Percentiles rank a stretch among this genome's conserved stretches.
Conservation (phyloP, 2,113 vertebrate species). For the Castor canadensis region DNA sequence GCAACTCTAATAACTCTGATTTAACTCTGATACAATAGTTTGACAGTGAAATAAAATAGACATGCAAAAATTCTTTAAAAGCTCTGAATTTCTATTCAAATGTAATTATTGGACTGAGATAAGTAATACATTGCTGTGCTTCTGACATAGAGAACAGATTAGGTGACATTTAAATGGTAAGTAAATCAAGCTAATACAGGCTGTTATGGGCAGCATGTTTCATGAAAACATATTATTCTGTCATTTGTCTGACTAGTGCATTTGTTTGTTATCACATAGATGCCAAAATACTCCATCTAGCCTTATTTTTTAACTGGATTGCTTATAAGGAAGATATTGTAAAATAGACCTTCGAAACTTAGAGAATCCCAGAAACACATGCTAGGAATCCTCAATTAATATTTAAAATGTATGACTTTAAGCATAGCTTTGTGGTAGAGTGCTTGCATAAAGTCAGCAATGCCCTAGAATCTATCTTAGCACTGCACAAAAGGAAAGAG, state of each 20-base stretch:
- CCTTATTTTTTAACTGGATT: slow-evolving; percentile 18
- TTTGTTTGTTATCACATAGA: slow-evolving; percentile 30
- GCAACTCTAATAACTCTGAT: neutral
- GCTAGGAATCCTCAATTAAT: slow-evolving; percentile 11
- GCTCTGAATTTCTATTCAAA: slow-evolving; percentile 24
- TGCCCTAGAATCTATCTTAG: neutral
- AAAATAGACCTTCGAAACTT: neutral
- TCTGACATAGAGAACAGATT: slow-evolving; percentile 5
- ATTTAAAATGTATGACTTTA: neutral
- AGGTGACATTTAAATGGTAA: slow-evolving; percentile 25
- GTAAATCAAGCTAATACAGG: neutral
- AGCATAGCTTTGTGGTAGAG: neutral
- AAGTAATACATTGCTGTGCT: neutral
- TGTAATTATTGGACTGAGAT: slow-evolving; percentile 48
- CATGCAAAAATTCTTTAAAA: slow-evolving; percentile 42
- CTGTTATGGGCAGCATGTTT: neutral
- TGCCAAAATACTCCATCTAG: neutral
- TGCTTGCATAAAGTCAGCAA: neutral
- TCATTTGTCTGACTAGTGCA: slow-evolving; percentile 14
- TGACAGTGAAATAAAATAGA: slow-evolving; percentile 45
- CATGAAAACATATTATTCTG: slow-evolving; percentile 26
- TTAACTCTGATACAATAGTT: slow-evolving; percentile 42
- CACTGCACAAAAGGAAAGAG: neutral
- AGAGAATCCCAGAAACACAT: neutral
- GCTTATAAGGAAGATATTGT: neutral